These are phyloP conservation scores for Oxyteleia sp. DNA, from an alignment of 2,888 invertebrate species.

Conservation along the genomic window DNA sequence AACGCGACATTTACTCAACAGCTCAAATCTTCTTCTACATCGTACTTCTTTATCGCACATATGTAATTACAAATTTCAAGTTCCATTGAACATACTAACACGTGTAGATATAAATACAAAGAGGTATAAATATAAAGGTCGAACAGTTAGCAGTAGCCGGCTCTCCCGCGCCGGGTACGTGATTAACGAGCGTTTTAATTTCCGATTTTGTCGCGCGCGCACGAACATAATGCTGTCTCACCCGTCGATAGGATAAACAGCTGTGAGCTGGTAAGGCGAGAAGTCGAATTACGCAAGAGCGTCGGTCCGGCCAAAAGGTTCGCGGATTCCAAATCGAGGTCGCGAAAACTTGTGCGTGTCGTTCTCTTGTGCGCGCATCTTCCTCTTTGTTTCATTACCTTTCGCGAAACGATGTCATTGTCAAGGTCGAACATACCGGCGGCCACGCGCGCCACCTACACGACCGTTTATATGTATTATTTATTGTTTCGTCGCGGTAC, in stretches of 20 bases:
- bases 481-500: constrained; percentile 40
- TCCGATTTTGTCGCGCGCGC: constrained; percentile 38
- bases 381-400: constrained; percentile 70
- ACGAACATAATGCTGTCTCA: constrained; percentile 11
- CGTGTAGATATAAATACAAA: background rate
- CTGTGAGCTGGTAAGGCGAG: constrained; percentile 52
- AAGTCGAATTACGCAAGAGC: constrained; percentile 50
- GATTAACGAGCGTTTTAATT: constrained; percentile 46
- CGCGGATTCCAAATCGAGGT: constrained; percentile 63
- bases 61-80: background rate
- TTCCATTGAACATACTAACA: background rate
- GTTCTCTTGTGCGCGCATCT: constrained; percentile 54
- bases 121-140: constrained; percentile 28
- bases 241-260: constrained; percentile 30
- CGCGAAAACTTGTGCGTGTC: constrained; percentile 62
- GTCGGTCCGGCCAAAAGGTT: constrained; percentile 48
- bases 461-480: constrained; percentile 40
- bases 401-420: constrained; percentile 70
- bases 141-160: constrained; percentile 5
- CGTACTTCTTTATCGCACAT: background rate
- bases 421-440: constrained; percentile 60
- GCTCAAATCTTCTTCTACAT: background rate
- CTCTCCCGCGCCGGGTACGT: background rate
- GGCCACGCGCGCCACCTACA: constrained; percentile 69
- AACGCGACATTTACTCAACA: background rate